These are phyloP conservation scores for Orthosia gothica DNA, from an alignment of 2,888 invertebrate species.

Conservation along the genomic window DNA sequence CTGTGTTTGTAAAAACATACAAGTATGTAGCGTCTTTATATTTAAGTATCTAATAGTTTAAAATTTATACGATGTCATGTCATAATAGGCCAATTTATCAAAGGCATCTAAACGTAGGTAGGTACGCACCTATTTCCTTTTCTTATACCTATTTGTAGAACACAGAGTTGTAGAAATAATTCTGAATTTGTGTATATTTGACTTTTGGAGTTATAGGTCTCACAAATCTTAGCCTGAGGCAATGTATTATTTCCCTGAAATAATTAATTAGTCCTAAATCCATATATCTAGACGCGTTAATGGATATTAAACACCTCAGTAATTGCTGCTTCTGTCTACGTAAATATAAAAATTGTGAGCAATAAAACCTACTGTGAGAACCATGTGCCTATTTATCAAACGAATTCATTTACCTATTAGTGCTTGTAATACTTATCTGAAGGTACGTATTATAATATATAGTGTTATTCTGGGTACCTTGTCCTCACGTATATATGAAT, in stretches of 20 bases:
- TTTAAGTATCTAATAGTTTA: no score
- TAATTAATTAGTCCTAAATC: constrained; percentile 16
- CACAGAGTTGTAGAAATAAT: not conserved
- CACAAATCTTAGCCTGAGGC: not conserved
- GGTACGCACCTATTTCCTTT: not conserved
- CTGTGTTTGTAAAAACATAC: no score
- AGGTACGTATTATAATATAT: no score
- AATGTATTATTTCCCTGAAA: constrained; percentile 6
- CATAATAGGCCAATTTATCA: not conserved
- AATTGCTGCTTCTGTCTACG: constrained; percentile 2
- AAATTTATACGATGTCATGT: not conserved
- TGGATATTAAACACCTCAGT: constrained; percentile 28
- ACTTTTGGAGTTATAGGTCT: not conserved
- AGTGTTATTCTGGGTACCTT: no score
- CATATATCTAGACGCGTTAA: constrained; percentile 10
- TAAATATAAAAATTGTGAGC: constrained; percentile 14
- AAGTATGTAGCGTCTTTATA: no score
- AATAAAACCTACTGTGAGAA: not conserved
- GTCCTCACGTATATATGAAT: no score
- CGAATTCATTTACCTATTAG: no score
- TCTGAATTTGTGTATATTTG: constrained; percentile 1
- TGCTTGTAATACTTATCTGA: no score
- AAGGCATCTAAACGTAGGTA: no score
- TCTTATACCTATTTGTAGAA: not conserved
- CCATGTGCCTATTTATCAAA: no score